Evolutionary conservation across 2,888 invertebrate species (phyloP).

Genomic region (Dynastes tityus): DNA sequence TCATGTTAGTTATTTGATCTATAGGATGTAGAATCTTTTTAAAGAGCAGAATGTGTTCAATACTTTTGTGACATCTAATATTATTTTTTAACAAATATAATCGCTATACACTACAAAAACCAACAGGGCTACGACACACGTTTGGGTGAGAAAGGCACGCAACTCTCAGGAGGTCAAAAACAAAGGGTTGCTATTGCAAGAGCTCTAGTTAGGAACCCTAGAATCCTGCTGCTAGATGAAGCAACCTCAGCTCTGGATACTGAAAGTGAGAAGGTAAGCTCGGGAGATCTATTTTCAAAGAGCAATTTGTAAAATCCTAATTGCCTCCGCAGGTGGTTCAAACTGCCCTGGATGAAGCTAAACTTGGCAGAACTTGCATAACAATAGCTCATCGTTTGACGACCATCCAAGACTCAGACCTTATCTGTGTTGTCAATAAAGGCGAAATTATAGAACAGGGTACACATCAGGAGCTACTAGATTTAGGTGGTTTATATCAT

Average conservation of each 20-base stretch:
- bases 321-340: constrained; percentile 80
- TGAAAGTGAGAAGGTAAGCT: constrained; percentile 84
- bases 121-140: constrained; percentile 84
- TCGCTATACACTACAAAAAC: neutral
- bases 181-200: constrained; percentile 92
- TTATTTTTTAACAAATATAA: no score
- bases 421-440: constrained; percentile 81
- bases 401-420: constrained; percentile 87
- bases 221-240: constrained; percentile 85
- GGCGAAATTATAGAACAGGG: constrained; percentile 83
- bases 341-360: constrained; percentile 87
- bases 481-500: constrained; percentile 77
- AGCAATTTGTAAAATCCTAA: no score
- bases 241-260: constrained; percentile 91
- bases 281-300: no score
- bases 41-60: no score
- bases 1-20: no score
- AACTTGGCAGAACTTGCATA: constrained; percentile 87
- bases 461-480: constrained; percentile 79
- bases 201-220: constrained; percentile 85
- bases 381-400: constrained; percentile 90
- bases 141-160: constrained; percentile 85
- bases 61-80: no score
- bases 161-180: constrained; percentile 89
- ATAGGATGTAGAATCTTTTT: no score